Conservation (phyloP, 1,140 invertebrate species). For the Tenebrio molitor region DNA sequence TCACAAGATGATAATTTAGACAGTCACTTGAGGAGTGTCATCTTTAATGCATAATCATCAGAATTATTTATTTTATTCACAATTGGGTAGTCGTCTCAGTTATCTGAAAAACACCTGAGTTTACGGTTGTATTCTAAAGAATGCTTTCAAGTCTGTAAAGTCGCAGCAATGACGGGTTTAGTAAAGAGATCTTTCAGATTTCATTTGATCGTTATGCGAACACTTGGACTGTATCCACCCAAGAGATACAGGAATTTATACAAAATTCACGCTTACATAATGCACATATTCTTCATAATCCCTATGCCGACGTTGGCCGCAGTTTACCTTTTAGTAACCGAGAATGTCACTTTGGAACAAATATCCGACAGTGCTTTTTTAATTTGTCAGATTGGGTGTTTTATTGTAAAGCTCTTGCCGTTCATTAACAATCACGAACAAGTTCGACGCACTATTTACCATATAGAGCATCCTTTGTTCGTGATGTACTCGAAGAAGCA, state of each 20-base stretch:
- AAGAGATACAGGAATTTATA: conserved; percentile 11
- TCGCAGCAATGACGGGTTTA: background rate
- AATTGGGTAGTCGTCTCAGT: no score
- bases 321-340: background rate
- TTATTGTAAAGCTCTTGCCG: conserved; percentile 23
- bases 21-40: no score
- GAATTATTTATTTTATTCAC: background rate
- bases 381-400: conserved; percentile 1
- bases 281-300: conserved; percentile 12
- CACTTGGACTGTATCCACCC: conserved; percentile 14
- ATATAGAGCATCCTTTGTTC: conserved; percentile 11
- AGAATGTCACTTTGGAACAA: background rate
- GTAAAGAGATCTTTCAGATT: background rate
- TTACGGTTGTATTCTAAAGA: no score
- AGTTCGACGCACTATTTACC: background rate
- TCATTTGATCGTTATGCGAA: conserved; percentile 20
- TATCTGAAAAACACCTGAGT: no score
- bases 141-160: no score
- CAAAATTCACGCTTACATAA: conserved; percentile 15
- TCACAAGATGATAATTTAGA: no score
- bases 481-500: conserved; percentile 22
- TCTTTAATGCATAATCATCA: no score
- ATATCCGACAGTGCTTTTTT: conserved; percentile 31
- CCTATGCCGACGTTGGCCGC: conserved; percentile 9
- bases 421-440: conserved; percentile 8